phyloP scores from a whole-genome alignment of 2,888 invertebrate genomes.

The Boloria euphrosyne region DNA sequence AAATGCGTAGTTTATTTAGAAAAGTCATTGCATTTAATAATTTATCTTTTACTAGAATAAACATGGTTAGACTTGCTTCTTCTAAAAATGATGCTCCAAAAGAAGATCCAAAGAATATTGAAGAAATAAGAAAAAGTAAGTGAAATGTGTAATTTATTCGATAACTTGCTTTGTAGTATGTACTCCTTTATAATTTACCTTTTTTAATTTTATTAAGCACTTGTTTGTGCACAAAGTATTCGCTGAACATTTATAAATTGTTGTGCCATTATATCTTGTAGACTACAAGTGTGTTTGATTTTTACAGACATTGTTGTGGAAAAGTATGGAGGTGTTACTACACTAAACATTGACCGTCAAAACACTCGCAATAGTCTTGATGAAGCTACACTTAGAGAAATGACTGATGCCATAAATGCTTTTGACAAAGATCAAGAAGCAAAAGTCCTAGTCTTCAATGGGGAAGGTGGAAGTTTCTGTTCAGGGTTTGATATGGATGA shows the following conservation, averaged over 20 bases:
- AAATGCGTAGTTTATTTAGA: conserved; percentile 70
- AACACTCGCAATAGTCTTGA: conserved; percentile 92
- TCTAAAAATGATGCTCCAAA: conserved; percentile 52
- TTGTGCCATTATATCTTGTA: background rate
- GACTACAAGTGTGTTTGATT: conserved; percentile 23
- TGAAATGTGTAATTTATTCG: background rate
- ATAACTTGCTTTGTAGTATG: background rate
- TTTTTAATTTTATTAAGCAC: background rate
- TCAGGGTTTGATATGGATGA: conserved; percentile 95
- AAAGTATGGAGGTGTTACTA: conserved; percentile 85
- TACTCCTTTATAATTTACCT: background rate
- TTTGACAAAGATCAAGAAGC: conserved; percentile 90
- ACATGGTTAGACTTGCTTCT: conserved; percentile 52
- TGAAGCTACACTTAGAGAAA: conserved; percentile 84
- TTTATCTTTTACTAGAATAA: conserved; percentile 48
- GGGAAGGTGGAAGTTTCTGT: conserved; percentile 96
- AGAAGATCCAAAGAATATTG: conserved; percentile 56
- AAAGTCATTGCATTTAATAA: conserved; percentile 50
- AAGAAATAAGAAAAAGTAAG: conserved; percentile 66
- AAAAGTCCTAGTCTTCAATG: conserved; percentile 90
- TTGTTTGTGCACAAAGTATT: background rate
- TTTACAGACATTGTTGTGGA: conserved; percentile 79
- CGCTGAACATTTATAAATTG: background rate
- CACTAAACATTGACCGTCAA: conserved; percentile 94
- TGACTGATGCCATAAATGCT: conserved; percentile 87